phyloP scores from a whole-genome alignment of 2,113 vertebrate species.

The Sylvilagus bachmani region DNA sequence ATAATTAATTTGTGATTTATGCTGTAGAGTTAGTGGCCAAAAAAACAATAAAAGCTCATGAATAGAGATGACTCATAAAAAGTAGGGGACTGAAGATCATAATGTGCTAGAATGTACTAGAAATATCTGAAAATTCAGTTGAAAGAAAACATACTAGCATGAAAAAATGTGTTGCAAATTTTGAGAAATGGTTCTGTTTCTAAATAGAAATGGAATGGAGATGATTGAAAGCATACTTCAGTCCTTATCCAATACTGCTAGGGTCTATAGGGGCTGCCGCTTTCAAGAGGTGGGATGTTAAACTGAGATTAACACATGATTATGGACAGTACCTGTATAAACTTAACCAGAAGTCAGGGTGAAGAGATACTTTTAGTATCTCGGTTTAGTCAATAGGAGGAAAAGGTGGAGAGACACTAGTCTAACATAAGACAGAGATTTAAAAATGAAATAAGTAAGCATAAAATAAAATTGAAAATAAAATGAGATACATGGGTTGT shows the following conservation, averaged over 20 bases:
- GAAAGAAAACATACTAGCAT: neutral
- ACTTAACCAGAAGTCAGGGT: neutral
- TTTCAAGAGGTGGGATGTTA: slow-evolving; percentile 41
- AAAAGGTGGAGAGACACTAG: neutral
- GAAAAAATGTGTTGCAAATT: neutral
- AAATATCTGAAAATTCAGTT: neutral
- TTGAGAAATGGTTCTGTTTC: neutral
- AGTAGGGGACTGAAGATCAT: neutral
- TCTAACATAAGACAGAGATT: slow-evolving; percentile 32
- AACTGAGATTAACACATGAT: neutral
- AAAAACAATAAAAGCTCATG: neutral
- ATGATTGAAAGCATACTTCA: neutral
- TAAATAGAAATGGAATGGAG: neutral
- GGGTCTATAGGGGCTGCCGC: neutral
- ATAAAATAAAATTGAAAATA: slow-evolving; percentile 51
- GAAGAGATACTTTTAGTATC: neutral
- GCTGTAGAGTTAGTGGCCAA: neutral
- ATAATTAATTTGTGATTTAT: neutral
- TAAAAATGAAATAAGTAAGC: neutral
- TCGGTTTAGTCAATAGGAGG: neutral
- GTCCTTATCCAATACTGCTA: neutral
- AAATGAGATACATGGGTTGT: slow-evolving; percentile 32
- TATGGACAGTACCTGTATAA: neutral
- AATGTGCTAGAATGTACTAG: neutral
- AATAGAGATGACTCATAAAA: neutral